Evolutionary conservation across 2,797 vertebrate genomes (phyloP).

Genomic region (Xiphophorus birchmanni): DNA sequence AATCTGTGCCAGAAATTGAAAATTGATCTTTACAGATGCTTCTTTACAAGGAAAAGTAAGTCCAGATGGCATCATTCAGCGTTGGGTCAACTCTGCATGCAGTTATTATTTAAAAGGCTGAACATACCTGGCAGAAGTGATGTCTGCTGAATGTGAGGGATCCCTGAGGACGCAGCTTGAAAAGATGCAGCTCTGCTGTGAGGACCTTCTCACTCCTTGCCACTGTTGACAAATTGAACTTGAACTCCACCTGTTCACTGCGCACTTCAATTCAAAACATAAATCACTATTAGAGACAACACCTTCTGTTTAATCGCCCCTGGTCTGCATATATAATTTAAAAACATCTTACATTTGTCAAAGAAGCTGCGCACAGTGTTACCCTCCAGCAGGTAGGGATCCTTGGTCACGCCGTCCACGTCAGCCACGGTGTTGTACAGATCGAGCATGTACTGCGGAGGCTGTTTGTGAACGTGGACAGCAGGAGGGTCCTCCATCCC

Average conservation of each 20-base stretch:
- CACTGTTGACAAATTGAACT: conserved; percentile 87
- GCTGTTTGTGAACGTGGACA: conserved; percentile 79
- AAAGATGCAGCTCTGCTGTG: conserved; percentile 90
- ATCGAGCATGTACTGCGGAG: conserved; percentile 94
- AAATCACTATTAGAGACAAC: not conserved
- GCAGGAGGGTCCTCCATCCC: conserved; percentile 89
- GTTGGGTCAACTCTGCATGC: not conserved
- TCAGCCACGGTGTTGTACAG: conserved; percentile 90
- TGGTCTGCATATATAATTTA: not conserved
- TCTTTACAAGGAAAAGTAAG: not conserved
- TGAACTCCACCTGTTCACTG: conserved; percentile 84
- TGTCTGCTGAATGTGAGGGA: conserved; percentile 74
- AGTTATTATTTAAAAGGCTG: not conserved
- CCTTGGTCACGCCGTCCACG: conserved; percentile 88
- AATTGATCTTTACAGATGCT: not conserved
- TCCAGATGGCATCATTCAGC: not conserved
- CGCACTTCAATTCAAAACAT: conserved; percentile 70
- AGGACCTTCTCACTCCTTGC: conserved; percentile 87
- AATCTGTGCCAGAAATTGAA: not conserved
- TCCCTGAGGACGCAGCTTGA: conserved; percentile 83
- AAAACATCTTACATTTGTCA: conserved; percentile 85
- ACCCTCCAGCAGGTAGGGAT: conserved; percentile 86
- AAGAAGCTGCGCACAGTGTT: conserved; percentile 93
- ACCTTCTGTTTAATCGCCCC: accelerated
- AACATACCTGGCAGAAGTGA: conserved; percentile 77